A percentile compares a stretch with the other conserved stretches of the same genome.
phyloP scores from a whole-genome alignment of 1,140 invertebrate genomes.

The Sitobion miscanthi region DNA sequence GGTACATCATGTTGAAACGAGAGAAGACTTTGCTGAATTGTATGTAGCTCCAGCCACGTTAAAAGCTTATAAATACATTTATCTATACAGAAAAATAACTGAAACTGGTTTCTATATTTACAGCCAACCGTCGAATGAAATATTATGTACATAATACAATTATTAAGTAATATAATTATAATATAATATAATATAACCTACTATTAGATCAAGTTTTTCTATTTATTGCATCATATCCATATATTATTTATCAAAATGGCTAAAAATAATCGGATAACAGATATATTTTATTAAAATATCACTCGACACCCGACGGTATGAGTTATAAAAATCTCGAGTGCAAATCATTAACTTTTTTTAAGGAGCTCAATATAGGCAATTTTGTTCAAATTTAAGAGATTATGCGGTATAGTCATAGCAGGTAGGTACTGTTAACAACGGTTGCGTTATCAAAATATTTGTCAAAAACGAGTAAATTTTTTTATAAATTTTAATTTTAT shows the following conservation, averaged over 20 bases:
- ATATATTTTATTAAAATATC: neutral
- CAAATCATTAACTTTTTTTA: neutral
- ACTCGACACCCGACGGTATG: neutral
- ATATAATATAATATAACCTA: no score
- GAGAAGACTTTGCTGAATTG: constrained; percentile 75
- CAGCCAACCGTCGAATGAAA: constrained; percentile 48
- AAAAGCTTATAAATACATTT: constrained; percentile 80
- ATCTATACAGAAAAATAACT: constrained; percentile 73
- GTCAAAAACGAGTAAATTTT: no score
- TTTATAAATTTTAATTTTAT: no score
- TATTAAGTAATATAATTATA: neutral
- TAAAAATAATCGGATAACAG: neutral
- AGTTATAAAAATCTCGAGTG: neutral
- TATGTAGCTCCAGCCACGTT: constrained; percentile 78
- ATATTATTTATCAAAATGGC: neutral
- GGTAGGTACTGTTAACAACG: no score
- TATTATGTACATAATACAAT: neutral
- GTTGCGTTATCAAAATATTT: no score
- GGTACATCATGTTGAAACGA: constrained; percentile 68
- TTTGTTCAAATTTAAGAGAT: no score
- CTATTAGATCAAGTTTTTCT: neutral
- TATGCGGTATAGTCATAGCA: no score
- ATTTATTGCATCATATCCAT: neutral
- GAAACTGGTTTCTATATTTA: constrained; percentile 60
- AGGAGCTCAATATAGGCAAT: neutral